phyloP scores from a whole-genome alignment of 1,140 invertebrate species.

The Brachystomella parvula region DNA sequence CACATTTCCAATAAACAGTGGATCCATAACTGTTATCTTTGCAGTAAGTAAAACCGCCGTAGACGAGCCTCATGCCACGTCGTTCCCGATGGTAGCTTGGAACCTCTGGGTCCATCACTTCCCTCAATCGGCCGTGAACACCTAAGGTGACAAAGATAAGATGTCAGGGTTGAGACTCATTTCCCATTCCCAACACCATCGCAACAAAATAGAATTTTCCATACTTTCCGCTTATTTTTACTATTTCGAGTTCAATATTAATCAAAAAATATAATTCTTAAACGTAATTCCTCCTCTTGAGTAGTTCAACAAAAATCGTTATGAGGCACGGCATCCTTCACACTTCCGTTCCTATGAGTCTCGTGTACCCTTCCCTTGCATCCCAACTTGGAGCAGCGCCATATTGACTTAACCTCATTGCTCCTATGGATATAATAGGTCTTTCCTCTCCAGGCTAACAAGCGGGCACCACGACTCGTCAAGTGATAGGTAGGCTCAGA shows the following conservation, averaged over 20 bases:
- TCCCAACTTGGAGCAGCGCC: constrained; percentile 3
- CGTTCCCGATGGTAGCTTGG: background rate
- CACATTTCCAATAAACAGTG: background rate
- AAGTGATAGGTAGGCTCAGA: background rate
- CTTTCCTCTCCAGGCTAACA: background rate
- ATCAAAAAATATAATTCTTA: no score
- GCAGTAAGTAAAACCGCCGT: constrained; percentile 9
- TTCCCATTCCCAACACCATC: background rate
- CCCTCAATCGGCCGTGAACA: background rate
- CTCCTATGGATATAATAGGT: background rate
- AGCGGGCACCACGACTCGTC: background rate
- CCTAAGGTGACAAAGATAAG: background rate
- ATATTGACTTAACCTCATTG: background rate
- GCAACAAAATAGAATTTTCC: background rate
- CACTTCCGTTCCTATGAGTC: background rate
- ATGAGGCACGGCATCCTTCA: background rate
- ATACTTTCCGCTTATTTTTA: no score
- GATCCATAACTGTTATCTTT: constrained; percentile 6
- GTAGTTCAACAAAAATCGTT: background rate
- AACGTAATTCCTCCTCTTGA: background rate
- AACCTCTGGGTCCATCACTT: background rate
- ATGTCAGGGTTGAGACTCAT: background rate
- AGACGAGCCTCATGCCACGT: background rate
- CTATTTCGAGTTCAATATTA: background rate
- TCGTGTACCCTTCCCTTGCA: background rate